Conservation (phyloP, 1,140 invertebrate species). For the Orussus abietinus region DNA sequence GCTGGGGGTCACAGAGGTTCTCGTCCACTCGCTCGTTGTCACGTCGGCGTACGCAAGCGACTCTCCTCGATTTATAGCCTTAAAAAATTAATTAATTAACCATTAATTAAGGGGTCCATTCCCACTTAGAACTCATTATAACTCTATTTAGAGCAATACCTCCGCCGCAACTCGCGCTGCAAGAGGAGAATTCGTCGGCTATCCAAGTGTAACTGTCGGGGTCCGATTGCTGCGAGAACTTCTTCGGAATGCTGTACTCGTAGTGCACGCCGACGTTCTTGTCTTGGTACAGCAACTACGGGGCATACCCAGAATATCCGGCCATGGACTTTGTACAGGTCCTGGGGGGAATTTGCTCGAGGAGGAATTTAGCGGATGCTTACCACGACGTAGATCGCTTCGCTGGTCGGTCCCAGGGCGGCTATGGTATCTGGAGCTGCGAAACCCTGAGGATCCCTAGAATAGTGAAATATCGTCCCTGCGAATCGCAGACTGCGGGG, state of each 20-base stretch:
- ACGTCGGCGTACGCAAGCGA: conserved; percentile 67
- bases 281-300: conserved; percentile 84
- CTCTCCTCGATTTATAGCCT: conserved; percentile 71
- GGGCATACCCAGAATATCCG: no score
- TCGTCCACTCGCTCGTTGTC: conserved; percentile 67
- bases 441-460: conserved; percentile 73
- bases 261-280: conserved; percentile 81
- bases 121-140: neutral
- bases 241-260: conserved; percentile 85
- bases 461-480: conserved; percentile 83
- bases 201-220: conserved; percentile 77
- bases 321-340: no score
- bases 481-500: conserved; percentile 75
- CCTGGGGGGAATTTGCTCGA: neutral
- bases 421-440: conserved; percentile 78
- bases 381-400: conserved; percentile 84
- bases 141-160: conserved; percentile 53
- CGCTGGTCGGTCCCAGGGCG: conserved; percentile 80
- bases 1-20: conserved; percentile 71
- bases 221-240: conserved; percentile 61
- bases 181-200: conserved; percentile 73
- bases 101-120: conserved; percentile 1
- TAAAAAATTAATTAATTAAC: conserved; percentile 5
- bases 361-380: conserved; percentile 39
- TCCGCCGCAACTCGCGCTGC: conserved; percentile 81